Percentiles rank a stretch among this genome's conserved stretches.
These are phyloP conservation scores for Cyrtonyx montezumae DNA, from an alignment of 2,113 vertebrate genomes.

Conservation along the genomic window DNA sequence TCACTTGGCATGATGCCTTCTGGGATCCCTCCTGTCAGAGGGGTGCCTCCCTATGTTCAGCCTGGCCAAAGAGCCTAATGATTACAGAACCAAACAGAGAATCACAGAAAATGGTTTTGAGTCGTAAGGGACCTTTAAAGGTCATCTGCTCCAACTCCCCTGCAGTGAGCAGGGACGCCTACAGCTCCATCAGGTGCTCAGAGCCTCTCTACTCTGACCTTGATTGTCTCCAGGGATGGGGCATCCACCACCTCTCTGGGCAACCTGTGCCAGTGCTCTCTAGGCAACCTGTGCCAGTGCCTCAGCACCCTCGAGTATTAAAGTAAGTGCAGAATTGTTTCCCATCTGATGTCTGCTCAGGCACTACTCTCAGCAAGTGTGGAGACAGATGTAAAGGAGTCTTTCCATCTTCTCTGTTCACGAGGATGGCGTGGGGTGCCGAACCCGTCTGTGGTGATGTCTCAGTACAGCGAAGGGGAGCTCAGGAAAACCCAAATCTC, in stretches of 20 bases:
- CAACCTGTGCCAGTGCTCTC: too few relatives aligned
- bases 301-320: too few relatives aligned
- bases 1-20: not conserved
- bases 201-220: too few relatives aligned
- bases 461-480: not conserved
- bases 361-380: not conserved
- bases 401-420: not conserved
- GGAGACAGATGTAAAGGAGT: rapidly evolving
- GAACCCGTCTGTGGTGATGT: rapidly evolving
- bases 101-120: too few relatives aligned
- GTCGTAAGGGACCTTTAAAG: too few relatives aligned
- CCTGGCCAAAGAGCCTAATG: not conserved
- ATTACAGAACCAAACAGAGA: too few relatives aligned
- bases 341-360: not conserved
- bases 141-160: too few relatives aligned
- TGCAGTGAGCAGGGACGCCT: too few relatives aligned
- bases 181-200: too few relatives aligned
- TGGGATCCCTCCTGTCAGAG: not conserved
- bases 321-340: rapidly evolving
- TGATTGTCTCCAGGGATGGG: too few relatives aligned
- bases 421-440: rapidly evolving
- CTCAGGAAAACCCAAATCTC: not conserved
- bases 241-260: too few relatives aligned
- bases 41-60: not conserved
- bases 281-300: too few relatives aligned